phyloP scores from a whole-genome alignment of 2,888 invertebrate genomes.

The Apamea crenata region DNA sequence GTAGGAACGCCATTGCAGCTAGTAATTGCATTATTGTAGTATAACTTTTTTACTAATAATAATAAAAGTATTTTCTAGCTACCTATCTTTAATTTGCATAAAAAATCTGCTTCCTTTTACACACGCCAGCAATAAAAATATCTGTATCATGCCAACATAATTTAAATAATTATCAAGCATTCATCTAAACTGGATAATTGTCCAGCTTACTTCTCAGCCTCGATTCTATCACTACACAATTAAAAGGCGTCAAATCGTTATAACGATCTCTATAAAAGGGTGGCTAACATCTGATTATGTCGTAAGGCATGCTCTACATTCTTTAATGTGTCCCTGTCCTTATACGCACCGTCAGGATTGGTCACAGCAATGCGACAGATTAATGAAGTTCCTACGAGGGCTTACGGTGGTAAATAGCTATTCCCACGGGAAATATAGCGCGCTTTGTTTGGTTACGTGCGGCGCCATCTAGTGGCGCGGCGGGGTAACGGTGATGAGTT shows the following conservation, averaged over 20 bases:
- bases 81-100: background rate
- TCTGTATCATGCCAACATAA: conserved; percentile 23
- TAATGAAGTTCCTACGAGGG: conserved; percentile 58
- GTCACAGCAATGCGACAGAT: conserved; percentile 60
- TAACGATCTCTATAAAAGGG: conserved; percentile 54
- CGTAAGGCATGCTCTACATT: conserved; percentile 65
- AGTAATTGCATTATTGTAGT: background rate
- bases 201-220: conserved; percentile 21
- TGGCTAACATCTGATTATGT: conserved; percentile 61
- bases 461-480: conserved; percentile 52
- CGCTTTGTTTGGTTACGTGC: conserved; percentile 36
- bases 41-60: background rate
- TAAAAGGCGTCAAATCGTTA: conserved; percentile 63
- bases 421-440: conserved; percentile 65
- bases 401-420: conserved; percentile 47
- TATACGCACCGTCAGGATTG: conserved; percentile 60
- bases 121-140: conserved; percentile 3
- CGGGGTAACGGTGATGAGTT: background rate
- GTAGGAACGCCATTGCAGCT: background rate
- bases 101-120: background rate
- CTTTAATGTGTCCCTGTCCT: conserved; percentile 59
- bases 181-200: conserved; percentile 7
- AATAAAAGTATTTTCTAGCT: background rate
- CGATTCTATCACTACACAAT: conserved; percentile 42
- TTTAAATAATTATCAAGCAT: conserved; percentile 33